Conservation (phyloP, 1,140 invertebrate species). For the Drosophila murphyi region DNA sequence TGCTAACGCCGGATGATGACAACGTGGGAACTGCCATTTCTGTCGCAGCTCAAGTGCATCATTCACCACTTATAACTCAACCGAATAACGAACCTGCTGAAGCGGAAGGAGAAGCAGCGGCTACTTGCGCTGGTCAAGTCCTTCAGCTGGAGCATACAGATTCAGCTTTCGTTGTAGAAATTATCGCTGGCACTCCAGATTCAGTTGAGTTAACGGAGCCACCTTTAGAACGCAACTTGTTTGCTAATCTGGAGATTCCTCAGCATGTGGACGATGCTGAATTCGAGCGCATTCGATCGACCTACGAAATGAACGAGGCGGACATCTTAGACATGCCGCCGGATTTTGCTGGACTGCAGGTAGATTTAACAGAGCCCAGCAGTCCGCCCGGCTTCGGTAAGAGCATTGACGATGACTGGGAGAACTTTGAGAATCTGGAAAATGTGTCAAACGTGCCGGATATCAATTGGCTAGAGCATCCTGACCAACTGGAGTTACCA, state of each 20-base stretch:
- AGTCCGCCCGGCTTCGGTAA: slow-evolving; percentile 77
- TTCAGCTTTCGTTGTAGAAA: slow-evolving; percentile 66
- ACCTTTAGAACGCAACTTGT: slow-evolving; percentile 15
- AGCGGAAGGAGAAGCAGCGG: neutral
- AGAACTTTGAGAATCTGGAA: slow-evolving; percentile 72
- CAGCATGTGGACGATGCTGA: slow-evolving; percentile 52
- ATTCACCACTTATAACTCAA: neutral
- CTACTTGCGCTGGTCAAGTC: neutral
- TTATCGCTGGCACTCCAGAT: slow-evolving; percentile 63
- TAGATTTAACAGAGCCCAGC: slow-evolving; percentile 28
- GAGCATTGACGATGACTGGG: slow-evolving; percentile 80
- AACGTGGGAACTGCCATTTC: slow-evolving; percentile 54
- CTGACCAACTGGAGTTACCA: slow-evolving; percentile 31
- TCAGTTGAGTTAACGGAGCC: slow-evolving; percentile 6
- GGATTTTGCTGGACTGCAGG: slow-evolving; percentile 42
- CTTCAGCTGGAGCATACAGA: slow-evolving; percentile 26
- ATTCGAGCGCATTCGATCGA: slow-evolving; percentile 63
- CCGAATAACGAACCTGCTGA: neutral
- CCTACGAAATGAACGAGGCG: slow-evolving; percentile 70
- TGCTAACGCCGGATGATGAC: slow-evolving; percentile 62
- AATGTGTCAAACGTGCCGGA: slow-evolving; percentile 32
- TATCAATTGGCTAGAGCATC: slow-evolving; percentile 55
- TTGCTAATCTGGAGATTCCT: slow-evolving; percentile 49
- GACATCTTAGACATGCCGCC: slow-evolving; percentile 61
- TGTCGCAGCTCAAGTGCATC: slow-evolving; percentile 60